These are phyloP conservation scores for Dendroctonus ponderosae DNA, from an alignment of 1,140 invertebrate species.

Conservation along the genomic window DNA sequence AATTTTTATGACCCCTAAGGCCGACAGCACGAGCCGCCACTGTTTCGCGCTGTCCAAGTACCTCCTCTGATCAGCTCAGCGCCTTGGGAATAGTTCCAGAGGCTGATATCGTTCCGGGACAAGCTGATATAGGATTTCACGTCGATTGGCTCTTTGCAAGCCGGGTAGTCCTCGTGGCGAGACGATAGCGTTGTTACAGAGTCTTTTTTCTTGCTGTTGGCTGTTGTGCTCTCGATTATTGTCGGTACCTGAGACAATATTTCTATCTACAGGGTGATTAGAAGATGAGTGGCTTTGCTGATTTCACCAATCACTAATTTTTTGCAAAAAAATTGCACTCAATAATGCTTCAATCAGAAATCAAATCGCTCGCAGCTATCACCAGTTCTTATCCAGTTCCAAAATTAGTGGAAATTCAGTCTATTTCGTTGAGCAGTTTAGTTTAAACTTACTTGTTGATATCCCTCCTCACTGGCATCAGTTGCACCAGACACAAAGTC, in stretches of 20 bases:
- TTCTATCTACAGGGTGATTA: conserved; percentile 1
- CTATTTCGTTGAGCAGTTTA: background rate
- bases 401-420: no score
- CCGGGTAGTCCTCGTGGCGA: conserved; percentile 44
- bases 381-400: no score
- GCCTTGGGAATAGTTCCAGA: conserved; percentile 44
- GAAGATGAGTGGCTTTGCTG: no score
- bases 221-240: conserved; percentile 58
- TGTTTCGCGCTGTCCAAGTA: background rate
- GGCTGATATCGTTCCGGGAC: conserved; percentile 62
- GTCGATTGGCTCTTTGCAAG: conserved; percentile 59
- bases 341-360: no score
- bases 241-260: conserved; percentile 53
- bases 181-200: conserved; percentile 35
- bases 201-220: conserved; percentile 38
- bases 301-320: no score
- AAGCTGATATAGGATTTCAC: conserved; percentile 67
- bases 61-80: conserved; percentile 44
- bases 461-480: conserved; percentile 38
- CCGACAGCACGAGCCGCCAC: no score
- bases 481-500: conserved; percentile 34
- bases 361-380: no score
- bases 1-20: no score
- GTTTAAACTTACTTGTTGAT: conserved; percentile 39
- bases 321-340: no score